phyloP scores from a whole-genome alignment of 2,888 invertebrate species.

The Cloeon dipterum region DNA sequence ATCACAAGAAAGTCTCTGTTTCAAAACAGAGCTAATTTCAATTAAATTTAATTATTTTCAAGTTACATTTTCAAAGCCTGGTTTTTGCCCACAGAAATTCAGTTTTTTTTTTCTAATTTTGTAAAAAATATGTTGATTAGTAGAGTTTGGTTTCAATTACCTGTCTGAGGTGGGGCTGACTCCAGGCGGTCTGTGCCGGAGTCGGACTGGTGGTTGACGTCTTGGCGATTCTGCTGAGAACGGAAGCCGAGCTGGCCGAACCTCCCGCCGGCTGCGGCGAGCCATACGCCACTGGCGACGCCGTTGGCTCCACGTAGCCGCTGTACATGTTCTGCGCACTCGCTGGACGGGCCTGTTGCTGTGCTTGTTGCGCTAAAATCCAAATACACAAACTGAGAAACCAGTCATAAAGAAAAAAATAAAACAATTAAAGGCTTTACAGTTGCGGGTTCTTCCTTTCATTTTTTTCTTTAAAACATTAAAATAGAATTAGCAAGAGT shows the following conservation, averaged over 20 bases:
- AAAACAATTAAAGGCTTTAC: no score
- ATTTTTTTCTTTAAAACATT: no score
- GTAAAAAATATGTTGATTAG: no score
- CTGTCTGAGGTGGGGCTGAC: constrained; percentile 27
- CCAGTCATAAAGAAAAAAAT: no score
- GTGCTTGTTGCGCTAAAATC: constrained; percentile 3
- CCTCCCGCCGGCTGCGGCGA: constrained; percentile 19
- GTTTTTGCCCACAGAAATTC: no score
- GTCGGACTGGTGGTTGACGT: constrained; percentile 44
- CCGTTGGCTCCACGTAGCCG: constrained; percentile 47
- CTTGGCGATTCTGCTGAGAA: constrained; percentile 40
- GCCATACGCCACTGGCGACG: constrained; percentile 38
- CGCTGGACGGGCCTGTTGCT: constrained; percentile 28
- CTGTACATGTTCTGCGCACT: constrained; percentile 45
- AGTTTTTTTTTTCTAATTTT: no score
- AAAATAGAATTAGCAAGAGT: no score
- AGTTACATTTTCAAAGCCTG: no score
- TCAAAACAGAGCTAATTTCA: not conserved
- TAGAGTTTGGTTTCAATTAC: constrained; percentile 13
- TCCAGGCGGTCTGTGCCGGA: constrained; percentile 41
- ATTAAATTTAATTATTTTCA: no score
- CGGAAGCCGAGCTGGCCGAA: constrained; percentile 16
- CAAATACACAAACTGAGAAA: no score
- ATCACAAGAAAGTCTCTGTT: not conserved
- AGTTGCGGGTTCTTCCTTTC: no score